A percentile compares a stretch with the other conserved stretches of the same genome.
phyloP scores from a whole-genome alignment of 2,888 invertebrate genomes.

The Tipula lateralis region DNA sequence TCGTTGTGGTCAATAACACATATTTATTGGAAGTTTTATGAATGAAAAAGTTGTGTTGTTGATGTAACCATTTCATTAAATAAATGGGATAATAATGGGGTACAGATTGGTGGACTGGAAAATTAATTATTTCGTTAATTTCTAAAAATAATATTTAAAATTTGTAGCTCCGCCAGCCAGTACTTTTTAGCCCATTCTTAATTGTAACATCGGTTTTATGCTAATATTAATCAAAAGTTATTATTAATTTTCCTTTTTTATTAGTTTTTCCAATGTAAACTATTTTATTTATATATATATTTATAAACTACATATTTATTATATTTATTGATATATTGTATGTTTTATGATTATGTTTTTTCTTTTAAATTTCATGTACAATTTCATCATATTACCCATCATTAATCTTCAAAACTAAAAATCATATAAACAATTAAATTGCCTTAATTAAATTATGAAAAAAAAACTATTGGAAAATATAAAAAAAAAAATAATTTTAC shows the following conservation, averaged over 20 bases:
- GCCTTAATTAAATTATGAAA: neutral
- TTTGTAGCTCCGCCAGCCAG: neutral
- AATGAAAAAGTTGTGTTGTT: neutral
- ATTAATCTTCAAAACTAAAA: neutral
- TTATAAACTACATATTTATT: constrained; percentile 29
- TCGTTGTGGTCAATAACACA: neutral
- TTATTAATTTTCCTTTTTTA: neutral
- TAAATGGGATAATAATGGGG: neutral
- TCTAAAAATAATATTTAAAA: neutral
- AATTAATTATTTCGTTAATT: neutral
- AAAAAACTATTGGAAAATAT: constrained; percentile 25
- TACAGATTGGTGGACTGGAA: neutral
- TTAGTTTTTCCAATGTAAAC: neutral
- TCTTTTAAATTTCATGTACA: constrained; percentile 28
- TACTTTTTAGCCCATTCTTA: neutral
- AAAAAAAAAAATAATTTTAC: constrained; percentile 33
- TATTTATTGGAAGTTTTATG: neutral
- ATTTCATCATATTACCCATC: constrained; percentile 29
- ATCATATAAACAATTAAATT: neutral
- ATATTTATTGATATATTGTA: constrained; percentile 15
- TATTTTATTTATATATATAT: neutral
- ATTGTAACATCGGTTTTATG: neutral
- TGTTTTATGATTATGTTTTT: neutral
- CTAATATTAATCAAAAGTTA: neutral
- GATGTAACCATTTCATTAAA: neutral